Base-by-base conservation (phyloP, 2,888 invertebrate species). In the Melitaea athalia region DNA sequence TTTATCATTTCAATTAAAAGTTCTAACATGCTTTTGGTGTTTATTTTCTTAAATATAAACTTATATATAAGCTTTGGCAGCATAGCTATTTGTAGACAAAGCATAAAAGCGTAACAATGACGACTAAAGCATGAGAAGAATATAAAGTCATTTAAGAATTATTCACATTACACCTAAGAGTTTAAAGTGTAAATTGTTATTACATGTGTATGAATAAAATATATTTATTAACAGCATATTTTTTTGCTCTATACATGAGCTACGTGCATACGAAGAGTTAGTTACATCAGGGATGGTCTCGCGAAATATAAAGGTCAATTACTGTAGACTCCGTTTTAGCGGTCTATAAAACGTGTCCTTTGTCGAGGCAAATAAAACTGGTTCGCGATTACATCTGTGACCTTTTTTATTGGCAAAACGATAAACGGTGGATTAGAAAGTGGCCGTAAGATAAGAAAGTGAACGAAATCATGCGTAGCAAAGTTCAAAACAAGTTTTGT, bases 261-360 rank as follows among this genome's bases (percentile, higher is more conserved):
- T 57, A 42, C 42, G 38, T 60, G 53, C 53, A n/a, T 33, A 33
- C 45, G 59, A 24, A 61, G 59, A 42, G 43, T 49, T 12, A 24
- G 24, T 63, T 45, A 24, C 52, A 49, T 67, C 50, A 64, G 55
- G 45, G 45, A 17, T 67, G 52, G 62, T 61, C 61, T 69, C 67
- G 55, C 61, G 38, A 69, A 67, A 63, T 60, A 57, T 63, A 88
- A 88, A 89, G 85, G 86, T 87, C 86, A 84, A 82, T 85, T 83
- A 81, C 84, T 78, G 78, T 78, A 82, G 77, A 78, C 75, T 79
- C 74, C 77, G 80, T 77, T 88, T 89, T 87, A 87, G 75, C 74
- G 65, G 76, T 75, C 82, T 76, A 81, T 86, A 88, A 90, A 86
- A 82, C 73, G 55, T 76, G 78, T 79, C 81, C 79, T 84, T 84